phyloP scores from a whole-genome alignment of 2,888 invertebrate genomes.

The Bombylius discolor region DNA sequence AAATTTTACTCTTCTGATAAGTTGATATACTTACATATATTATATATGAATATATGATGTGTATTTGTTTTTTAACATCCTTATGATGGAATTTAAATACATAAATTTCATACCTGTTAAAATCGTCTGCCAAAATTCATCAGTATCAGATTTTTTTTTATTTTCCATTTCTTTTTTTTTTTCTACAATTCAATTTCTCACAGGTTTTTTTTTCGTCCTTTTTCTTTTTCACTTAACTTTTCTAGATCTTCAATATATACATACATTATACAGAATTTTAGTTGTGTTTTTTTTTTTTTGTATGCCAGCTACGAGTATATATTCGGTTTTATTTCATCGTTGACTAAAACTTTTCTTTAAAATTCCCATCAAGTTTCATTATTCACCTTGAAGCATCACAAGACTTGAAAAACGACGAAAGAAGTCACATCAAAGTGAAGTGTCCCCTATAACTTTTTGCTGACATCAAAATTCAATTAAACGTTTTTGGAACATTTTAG shows the following conservation, averaged over 20 bases:
- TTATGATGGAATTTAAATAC: too few relatives aligned
- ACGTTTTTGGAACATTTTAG: not conserved
- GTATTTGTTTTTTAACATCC: too few relatives aligned
- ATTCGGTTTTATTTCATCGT: too few relatives aligned
- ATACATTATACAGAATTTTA: too few relatives aligned
- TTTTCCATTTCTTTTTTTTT: not conserved
- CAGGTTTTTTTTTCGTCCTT: too few relatives aligned
- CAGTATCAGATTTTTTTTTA: not conserved
- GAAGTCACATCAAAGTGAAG: conserved; percentile 3
- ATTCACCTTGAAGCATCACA: not conserved
- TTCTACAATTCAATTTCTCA: not conserved
- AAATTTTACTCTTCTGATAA: too few relatives aligned
- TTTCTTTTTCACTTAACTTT: too few relatives aligned
- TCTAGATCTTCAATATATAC: too few relatives aligned
- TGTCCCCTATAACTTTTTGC: conserved; percentile 2
- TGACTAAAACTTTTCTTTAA: not conserved
- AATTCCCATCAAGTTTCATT: not conserved
- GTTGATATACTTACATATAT: too few relatives aligned
- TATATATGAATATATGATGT: too few relatives aligned
- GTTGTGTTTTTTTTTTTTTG: too few relatives aligned
- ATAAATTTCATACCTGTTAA: not conserved
- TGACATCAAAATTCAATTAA: conserved; percentile 10
- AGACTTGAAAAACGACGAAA: not conserved
- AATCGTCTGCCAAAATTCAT: not conserved
- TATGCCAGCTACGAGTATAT: too few relatives aligned